Percentiles rank a stretch among this genome's conserved stretches.
These are phyloP conservation scores for Drosophila truncata DNA, from an alignment of 1,140 invertebrate species.

Conservation along the genomic window DNA sequence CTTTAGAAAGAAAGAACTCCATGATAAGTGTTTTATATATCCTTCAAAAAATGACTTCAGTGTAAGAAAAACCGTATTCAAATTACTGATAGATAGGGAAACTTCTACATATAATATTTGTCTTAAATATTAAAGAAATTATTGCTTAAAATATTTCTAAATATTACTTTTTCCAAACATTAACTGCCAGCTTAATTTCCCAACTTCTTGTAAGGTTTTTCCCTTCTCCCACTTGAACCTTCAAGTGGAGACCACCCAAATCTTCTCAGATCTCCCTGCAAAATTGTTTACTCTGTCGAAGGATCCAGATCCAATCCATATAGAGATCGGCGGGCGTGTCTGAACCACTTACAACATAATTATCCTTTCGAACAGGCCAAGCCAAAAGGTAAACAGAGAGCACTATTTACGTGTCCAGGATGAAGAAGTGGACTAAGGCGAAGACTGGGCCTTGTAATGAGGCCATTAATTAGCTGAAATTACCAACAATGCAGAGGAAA, in stretches of 20 bases:
- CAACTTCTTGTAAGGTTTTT: neutral
- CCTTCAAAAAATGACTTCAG: too few relatives aligned
- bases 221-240: neutral
- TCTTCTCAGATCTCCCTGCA: conserved; percentile 11
- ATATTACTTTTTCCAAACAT: too few relatives aligned
- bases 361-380: conserved; percentile 37
- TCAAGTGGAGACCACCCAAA: conserved; percentile 48
- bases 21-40: too few relatives aligned
- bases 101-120: too few relatives aligned
- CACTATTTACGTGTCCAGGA: conserved; percentile 50
- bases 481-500: conserved; percentile 48
- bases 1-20: too few relatives aligned
- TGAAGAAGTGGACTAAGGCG: neutral
- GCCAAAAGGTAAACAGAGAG: conserved; percentile 36
- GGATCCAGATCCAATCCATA: conserved; percentile 7
- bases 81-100: neutral
- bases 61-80: neutral
- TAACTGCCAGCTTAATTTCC: neutral
- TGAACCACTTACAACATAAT: conserved; percentile 73
- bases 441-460: conserved; percentile 56
- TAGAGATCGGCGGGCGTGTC: conserved; percentile 47
- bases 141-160: too few relatives aligned
- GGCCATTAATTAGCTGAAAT: conserved; percentile 80
- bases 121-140: neutral
- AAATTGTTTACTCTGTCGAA: conserved; percentile 23